Percentiles rank a stretch among this genome's conserved stretches.
Evolutionary conservation across 2,888 invertebrate genomes (phyloP).

Genomic region (Agrochola lota): DNA sequence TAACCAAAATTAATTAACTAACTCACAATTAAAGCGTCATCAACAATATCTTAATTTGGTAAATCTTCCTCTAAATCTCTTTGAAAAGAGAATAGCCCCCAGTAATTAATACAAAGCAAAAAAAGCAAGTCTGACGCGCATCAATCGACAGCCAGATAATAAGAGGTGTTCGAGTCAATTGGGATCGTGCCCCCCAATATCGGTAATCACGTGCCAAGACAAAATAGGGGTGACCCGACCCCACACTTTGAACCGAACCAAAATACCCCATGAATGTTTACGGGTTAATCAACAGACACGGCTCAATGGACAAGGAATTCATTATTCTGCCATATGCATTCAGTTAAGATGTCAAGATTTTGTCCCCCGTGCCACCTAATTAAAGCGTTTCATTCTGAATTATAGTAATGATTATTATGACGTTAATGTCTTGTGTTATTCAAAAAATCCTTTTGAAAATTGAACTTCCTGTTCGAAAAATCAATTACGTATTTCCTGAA

Average conservation of each 20-base stretch:
- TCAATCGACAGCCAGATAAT: conserved; percentile 83
- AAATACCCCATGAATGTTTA: conserved; percentile 85
- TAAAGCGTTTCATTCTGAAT: conserved; percentile 48
- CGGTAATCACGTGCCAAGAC: conserved; percentile 85
- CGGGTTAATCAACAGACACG: conserved; percentile 81
- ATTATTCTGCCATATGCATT: conserved; percentile 74
- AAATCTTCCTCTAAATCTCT: conserved; percentile 41
- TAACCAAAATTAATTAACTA: background rate
- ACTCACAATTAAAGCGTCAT: background rate
- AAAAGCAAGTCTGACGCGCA: conserved; percentile 62
- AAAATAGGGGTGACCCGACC: conserved; percentile 79
- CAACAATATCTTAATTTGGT: conserved; percentile 4
- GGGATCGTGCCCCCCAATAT: conserved; percentile 85
- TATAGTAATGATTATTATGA: conserved; percentile 51
- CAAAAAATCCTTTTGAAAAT: conserved; percentile 23
- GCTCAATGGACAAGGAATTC: conserved; percentile 75
- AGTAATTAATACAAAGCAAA: conserved; percentile 52
- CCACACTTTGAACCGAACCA: conserved; percentile 75
- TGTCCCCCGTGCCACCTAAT: conserved; percentile 42
- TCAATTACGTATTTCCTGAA: conserved; percentile 23
- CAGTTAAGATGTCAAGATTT: conserved; percentile 62
- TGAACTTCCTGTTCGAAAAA: conserved; percentile 27
- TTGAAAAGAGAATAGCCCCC: conserved; percentile 46
- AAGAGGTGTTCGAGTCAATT: conserved; percentile 82
- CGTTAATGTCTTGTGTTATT: conserved; percentile 43